Conservation (phyloP, 2,113 vertebrate species). For the Myotis brandtii region DNA sequence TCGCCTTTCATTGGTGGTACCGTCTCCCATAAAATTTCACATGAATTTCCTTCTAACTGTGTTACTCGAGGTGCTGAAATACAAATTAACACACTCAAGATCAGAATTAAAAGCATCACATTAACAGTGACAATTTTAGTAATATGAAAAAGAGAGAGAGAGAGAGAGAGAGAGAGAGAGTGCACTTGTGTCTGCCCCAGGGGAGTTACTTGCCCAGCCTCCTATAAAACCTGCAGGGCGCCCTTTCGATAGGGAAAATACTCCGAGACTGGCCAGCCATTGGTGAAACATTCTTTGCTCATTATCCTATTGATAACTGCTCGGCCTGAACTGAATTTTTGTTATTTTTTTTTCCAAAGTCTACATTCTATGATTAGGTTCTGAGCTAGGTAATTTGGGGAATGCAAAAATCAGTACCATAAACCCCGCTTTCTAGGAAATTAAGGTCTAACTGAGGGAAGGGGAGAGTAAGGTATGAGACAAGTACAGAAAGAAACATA, state of each 20-base stretch:
- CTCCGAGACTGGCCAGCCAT: background rate
- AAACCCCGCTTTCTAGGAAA: background rate
- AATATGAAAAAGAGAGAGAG: background rate
- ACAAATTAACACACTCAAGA: slow-evolving; percentile 52
- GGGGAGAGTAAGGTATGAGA: background rate
- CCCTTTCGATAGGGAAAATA: background rate
- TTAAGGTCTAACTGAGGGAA: background rate
- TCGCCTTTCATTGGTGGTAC: slow-evolving; percentile 97
- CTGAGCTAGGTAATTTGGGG: background rate
- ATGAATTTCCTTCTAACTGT: slow-evolving; percentile 95
- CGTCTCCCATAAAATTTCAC: slow-evolving; percentile 96
- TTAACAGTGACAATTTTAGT: background rate
- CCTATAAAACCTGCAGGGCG: background rate
- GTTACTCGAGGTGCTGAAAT: slow-evolving; percentile 94
- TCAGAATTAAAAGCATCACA: slow-evolving; percentile 17
- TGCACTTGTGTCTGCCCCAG: background rate
- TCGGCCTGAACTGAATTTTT: background rate
- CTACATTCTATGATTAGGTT: background rate
- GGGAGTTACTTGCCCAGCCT: background rate
- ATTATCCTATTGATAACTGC: background rate
- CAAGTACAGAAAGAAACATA: background rate
- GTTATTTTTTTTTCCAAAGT: background rate
- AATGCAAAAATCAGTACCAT: background rate
- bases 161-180: background rate
- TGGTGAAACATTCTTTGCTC: background rate